These are phyloP conservation scores for Calameuta pallipes DNA, from an alignment of 2,888 invertebrate genomes.

Conservation along the genomic window DNA sequence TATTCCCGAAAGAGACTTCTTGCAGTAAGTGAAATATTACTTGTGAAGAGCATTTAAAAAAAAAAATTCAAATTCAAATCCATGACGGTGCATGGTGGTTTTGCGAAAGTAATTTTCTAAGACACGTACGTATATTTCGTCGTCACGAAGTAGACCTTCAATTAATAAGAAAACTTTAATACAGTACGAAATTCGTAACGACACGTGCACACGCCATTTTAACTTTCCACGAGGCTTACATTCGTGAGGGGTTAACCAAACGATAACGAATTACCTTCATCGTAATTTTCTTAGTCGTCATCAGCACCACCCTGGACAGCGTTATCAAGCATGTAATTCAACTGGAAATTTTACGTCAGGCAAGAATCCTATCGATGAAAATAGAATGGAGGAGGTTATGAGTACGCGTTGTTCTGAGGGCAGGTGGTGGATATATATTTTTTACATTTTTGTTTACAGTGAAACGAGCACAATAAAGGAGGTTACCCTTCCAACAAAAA, in stretches of 20 bases:
- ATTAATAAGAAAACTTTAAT: not conserved
- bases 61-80: not conserved
- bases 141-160: not conserved
- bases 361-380: not conserved
- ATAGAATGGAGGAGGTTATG: not conserved
- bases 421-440: not conserved
- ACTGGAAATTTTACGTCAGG: not conserved
- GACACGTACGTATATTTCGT: not conserved
- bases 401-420: not conserved
- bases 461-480: not conserved
- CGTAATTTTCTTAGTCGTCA: not conserved
- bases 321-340: not conserved
- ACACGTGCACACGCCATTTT: not conserved
- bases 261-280: not conserved
- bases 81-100: not conserved
- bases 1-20: not conserved
- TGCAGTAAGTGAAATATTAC: not conserved
- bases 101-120: not conserved
- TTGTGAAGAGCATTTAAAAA: not conserved
- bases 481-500: not conserved
- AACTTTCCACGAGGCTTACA: not conserved
- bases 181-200: not conserved
- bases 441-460: not conserved
- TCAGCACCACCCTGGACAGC: not conserved
- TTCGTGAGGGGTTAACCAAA: not conserved